These are phyloP conservation scores for Gymnocephalus cernua DNA, from an alignment of 2,113 vertebrate species.

Conservation along the genomic window DNA sequence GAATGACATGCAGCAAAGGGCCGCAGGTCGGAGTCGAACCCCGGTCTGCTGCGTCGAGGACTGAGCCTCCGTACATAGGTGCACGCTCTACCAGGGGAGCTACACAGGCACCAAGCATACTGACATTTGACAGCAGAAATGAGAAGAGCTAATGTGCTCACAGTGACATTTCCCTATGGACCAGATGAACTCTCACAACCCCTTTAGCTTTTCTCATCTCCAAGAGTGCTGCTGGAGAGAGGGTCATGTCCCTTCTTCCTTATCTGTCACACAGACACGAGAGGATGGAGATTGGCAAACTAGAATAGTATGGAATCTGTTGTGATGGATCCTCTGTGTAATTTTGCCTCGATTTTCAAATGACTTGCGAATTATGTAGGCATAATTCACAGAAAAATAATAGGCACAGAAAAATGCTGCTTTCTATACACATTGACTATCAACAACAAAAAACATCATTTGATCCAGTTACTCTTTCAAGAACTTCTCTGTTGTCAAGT, in stretches of 20 bases:
- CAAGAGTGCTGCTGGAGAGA: constrained; percentile 10
- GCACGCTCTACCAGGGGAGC: too few relatives aligned
- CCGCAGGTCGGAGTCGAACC: too few relatives aligned
- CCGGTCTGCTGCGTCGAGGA: too few relatives aligned
- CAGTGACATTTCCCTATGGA: constrained; percentile 60
- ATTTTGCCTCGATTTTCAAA: constrained; percentile 18
- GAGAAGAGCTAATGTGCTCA: constrained; percentile 59
- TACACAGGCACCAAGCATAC: too few relatives aligned
- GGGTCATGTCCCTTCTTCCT: constrained; percentile 59
- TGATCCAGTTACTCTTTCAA: constrained; percentile 20
- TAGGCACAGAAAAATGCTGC: not conserved
- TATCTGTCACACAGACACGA: constrained; percentile 49
- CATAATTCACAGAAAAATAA: too few relatives aligned
- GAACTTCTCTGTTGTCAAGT: constrained; percentile 24
- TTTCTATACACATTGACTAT: constrained; percentile 7
- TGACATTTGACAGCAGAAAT: constrained; percentile 64
- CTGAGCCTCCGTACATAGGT: too few relatives aligned
- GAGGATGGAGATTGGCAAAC: constrained; percentile 47
- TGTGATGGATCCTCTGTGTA: constrained; percentile 9
- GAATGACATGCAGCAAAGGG: too few relatives aligned
- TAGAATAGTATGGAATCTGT: constrained; percentile 9
- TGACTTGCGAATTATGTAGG: not conserved
- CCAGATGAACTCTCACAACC: constrained; percentile 58
- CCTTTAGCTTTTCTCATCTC: constrained; percentile 64
- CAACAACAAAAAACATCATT: not conserved